Percentiles rank a stretch among this genome's conserved stretches.
Conservation (phyloP, 2,888 invertebrate genomes). For the Diploptera punctata region DNA sequence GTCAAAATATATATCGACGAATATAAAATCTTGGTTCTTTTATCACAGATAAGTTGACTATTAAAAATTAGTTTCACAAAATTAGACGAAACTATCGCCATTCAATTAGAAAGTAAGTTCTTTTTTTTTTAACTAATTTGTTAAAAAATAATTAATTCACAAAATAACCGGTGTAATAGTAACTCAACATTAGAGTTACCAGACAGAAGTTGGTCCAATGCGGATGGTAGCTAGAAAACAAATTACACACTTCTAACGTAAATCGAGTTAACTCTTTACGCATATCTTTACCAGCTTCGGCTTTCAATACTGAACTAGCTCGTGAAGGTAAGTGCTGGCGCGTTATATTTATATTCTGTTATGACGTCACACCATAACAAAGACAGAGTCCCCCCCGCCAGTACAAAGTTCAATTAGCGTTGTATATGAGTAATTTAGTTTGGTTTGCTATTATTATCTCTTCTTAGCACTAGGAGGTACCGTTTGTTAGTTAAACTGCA, state of each 20-base stretch:
- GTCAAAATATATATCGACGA: slow-evolving; percentile 5
- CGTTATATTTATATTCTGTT: slow-evolving; percentile 12
- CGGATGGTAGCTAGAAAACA: slow-evolving; percentile 25
- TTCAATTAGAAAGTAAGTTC: neutral
- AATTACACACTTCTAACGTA: slow-evolving; percentile 7
- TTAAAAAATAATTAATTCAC: slow-evolving; percentile 24
- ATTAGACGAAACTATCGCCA: slow-evolving; percentile 15
- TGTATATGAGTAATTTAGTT: neutral
- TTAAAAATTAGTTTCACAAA: slow-evolving; percentile 6
- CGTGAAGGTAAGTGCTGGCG: neutral
- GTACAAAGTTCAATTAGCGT: slow-evolving; percentile 13
- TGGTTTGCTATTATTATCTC: neutral
- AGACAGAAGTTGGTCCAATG: slow-evolving; percentile 36
- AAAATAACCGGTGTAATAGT: slow-evolving; percentile 35
- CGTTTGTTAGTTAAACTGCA: no score
- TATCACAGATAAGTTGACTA: slow-evolving; percentile 14
- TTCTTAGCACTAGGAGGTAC: neutral
- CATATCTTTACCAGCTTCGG: neutral
- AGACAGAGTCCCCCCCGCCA: neutral
- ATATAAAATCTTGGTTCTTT: neutral
- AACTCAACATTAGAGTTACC: slow-evolving; percentile 34
- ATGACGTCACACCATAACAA: slow-evolving; percentile 26
- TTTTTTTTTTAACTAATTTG: neutral
- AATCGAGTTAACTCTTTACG: slow-evolving; percentile 25
- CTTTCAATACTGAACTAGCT: neutral